A percentile compares a stretch with the other conserved stretches of the same genome.
Evolutionary conservation across 2,888 invertebrate genomes (phyloP).

Genomic region (Galerucella calmariensis): DNA sequence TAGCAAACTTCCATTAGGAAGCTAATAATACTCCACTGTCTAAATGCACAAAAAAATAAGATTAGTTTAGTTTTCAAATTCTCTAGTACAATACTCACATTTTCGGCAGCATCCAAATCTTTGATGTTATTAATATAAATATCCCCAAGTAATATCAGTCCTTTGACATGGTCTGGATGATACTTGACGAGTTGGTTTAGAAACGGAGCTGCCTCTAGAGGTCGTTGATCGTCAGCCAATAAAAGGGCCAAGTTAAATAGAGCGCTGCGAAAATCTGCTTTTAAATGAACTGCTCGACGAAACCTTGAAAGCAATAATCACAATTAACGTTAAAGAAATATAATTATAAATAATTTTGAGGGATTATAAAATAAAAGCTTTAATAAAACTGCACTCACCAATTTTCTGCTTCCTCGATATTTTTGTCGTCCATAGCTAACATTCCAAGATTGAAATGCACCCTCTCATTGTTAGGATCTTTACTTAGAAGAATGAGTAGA

Average conservation of each 20-base stretch:
- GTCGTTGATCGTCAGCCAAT: constrained; percentile 87
- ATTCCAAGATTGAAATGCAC: constrained; percentile 94
- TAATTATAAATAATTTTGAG: too few species aligned
- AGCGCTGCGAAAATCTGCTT: constrained; percentile 91
- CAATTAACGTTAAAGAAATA: too few species aligned
- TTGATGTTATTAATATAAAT: constrained; percentile 96
- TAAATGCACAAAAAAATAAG: too few species aligned
- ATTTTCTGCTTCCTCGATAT: constrained; percentile 87
- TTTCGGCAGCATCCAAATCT: constrained; percentile 93
- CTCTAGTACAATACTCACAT: constrained; percentile 70
- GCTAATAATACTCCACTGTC: too few species aligned
- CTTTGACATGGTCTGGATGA: constrained; percentile 95
- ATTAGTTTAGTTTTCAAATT: too few species aligned
- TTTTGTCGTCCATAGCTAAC: constrained; percentile 95
- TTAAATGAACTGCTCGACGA: constrained; percentile 82
- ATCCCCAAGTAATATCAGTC: constrained; percentile 91
- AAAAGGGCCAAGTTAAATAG: constrained; percentile 93
- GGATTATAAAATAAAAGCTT: too few species aligned
- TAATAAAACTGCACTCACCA: constrained; percentile 68
- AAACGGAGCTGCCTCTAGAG: constrained; percentile 92
- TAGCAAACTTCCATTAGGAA: too few species aligned
- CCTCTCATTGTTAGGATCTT: constrained; percentile 84
- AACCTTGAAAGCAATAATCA: constrained; percentile 21
- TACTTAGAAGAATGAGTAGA: constrained; percentile 82
- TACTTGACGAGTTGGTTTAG: constrained; percentile 89